Evolutionary conservation across 2,888 invertebrate genomes (phyloP), one percentile per base, ranked within the genome.

Genomic region (Esperia sulphurella): DNA sequence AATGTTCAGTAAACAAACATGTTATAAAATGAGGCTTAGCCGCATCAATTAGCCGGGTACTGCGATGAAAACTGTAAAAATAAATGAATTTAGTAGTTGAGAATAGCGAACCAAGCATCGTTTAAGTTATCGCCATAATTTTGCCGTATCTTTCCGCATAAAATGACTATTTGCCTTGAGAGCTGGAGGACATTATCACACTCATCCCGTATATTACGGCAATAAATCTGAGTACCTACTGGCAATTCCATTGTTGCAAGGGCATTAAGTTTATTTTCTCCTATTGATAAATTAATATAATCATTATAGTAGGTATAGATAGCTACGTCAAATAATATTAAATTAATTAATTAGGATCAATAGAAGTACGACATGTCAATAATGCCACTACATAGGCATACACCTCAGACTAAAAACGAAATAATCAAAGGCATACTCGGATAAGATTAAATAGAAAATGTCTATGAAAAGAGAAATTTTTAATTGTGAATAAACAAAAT

Each of bases 161-260:
- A 80, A 79, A 77, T 67, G 57, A 68, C 79, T 73, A 79, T 82
- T 79, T 79, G 68, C 74, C 53, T 54, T 57, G 52, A 61, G 56
- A 66, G 57, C 61, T 57, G 51, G 63, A 60, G 61, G 59, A 65
- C 64, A 79, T 80, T 79, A 79, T 71, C 75, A 71, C 71, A 61
- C 59, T 58, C 65, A 58, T 71, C 63, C 68, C 69, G 72, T 76
- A 79, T 80, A 78, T 79, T 79, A 75, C 74, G 54, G 50, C 61
- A 56, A 79, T 81, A 77, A 78, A 79, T 80, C 72, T 64, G 41
- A 48, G 54, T 58, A 59, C n/a, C n/a, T n/a, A n/a, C 57, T 55
- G 61, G 63, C 66, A 64, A 63, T 68, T 60, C 50, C 48, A 51
- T 41, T 37, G 46, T 14, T 46, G 38, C 42, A 49, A 39, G 48